Evolutionary conservation across 2,797 vertebrate genomes (phyloP), one percentile per base, ranked within the genome.

Genomic region (Myoxocephalus aenaeus): DNA sequence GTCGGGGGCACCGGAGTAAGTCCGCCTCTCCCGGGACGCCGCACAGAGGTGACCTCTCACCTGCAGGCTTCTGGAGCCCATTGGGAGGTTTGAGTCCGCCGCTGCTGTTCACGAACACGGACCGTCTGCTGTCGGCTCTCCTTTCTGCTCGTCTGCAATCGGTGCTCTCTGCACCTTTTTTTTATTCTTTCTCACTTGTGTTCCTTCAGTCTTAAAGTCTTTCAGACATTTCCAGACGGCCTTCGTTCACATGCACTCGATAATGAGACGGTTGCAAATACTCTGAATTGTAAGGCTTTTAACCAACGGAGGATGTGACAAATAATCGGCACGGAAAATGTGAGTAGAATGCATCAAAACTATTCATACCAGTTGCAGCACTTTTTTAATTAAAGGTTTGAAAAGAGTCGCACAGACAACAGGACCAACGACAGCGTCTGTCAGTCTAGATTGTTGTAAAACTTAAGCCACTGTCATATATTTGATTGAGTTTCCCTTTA

Each of bases 11-110:
- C 56, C 77, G 77, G 89, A 88, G 84, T 70, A 76, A n/a, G 83
- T 57, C 48, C 69, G 57, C n/a, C 58, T 84, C 83, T 80, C 75
- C 0, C 1, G 81, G 81, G 84, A n/a, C n/a, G n/a, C 83, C 69
- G 53, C 62, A 63, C 73, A 74, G 81, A 81, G 85, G 85, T 83
- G 86, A 89, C 79, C 84, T 81, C 73, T 87, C 77, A 88, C 83
- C 84, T 83, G 71, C 70, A 77, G 81, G 69, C 77, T 65, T 92
- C 80, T 46, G 84, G 80, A 91, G 86, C 85, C 17, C 84, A 44
- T 82, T 54, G 86, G 78, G 87, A 86, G 88, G 80, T 90, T 89
- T 89, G 93, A 93, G 91, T 81, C 92, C 89, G 36, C 65, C 67
- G 56, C 68, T 65, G 34, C 76, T 59, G 75, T 29, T 13, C 53